phyloP scores from a whole-genome alignment of 2,113 vertebrate species.

The Dipodomys stephensi region DNA sequence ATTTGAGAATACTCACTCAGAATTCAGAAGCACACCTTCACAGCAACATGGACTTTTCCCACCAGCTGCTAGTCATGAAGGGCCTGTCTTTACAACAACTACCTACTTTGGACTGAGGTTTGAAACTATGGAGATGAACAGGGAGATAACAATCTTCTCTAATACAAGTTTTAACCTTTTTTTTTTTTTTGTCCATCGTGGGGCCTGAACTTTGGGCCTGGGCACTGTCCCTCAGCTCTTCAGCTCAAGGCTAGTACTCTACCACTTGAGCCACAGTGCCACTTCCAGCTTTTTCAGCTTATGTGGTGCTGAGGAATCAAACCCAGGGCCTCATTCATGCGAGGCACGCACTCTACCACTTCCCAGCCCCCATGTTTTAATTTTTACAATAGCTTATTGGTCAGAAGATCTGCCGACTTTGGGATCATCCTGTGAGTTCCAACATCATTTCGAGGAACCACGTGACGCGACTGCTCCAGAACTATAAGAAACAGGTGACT shows the following conservation, averaged over 20 bases:
- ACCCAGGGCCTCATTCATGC: no score
- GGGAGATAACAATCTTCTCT: not conserved
- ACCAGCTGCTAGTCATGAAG: constrained; percentile 27
- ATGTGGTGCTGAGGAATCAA: no score
- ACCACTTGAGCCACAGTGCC: no score
- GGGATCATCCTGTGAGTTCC: constrained; percentile 94
- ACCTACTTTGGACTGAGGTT: not conserved
- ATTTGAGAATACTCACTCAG: constrained; percentile 51
- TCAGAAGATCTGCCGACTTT: constrained; percentile 90
- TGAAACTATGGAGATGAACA: not conserved
- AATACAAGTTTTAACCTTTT: constrained; percentile 45
- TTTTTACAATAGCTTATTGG: constrained; percentile 86
- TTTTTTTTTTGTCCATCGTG: no score
- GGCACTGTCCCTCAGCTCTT: no score
- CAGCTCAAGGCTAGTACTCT: no score
- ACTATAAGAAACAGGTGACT: constrained; percentile 89
- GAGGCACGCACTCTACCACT: no score
- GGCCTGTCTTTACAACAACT: not conserved
- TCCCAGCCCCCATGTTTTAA: constrained; percentile 1
- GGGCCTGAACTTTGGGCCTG: no score
- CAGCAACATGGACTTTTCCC: not conserved
- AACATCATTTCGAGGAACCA: constrained; percentile 92
- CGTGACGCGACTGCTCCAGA: constrained; percentile 88
- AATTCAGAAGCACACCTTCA: constrained; percentile 61
- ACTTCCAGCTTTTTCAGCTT: no score